Base-by-base conservation (phyloP, 2,797 vertebrate genomes). In the Garrulus glandarius region DNA sequence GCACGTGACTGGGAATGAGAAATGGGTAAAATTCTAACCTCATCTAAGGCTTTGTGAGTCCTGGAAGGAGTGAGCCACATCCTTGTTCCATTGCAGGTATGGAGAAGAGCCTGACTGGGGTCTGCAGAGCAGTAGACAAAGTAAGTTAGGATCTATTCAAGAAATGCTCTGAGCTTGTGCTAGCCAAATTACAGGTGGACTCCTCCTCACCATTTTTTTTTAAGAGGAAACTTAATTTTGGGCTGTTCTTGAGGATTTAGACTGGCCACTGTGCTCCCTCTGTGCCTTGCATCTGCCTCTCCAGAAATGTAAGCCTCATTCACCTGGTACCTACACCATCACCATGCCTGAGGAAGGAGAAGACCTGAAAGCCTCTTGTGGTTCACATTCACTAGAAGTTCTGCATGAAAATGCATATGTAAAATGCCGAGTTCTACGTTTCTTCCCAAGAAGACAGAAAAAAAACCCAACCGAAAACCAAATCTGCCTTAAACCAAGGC, bases 391-490 rank as follows among this genome's bases (percentile, higher is more conserved):
- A 55, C 21, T 52, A 36, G 20, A 5, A 70, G 10, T 44, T 89
- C 32, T 24, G 2, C 5, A 44, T 12, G 43, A 34, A 74, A 88
- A 76, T 6, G 12, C 5, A 5, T 1, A 36, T 12, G 15, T 46
- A 79, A 79, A 68, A 17, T 17, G 37, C 37, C 50, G 44, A 64
- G 34, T 65, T 57, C 27, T 39, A 26, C 5, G 20, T 65, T 15
- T 59, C 19, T 84, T 89, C 23, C 11, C 13, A 36, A 63, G 46
- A 30, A 87, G 32, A 55, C 0, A 56, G 13, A 2, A 5, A 60
- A 57, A 86, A 63, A 4, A 3, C 7, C 4, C 21, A 49, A 0
- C 2, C 4, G 1, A 6, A 36, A 55, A 53, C 7, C 2, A 74
- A 72, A 36, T 32, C 5, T 7, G 37, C 9, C 57, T n/a, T 71